Evolutionary conservation across 2,797 vertebrate genomes (phyloP), one percentile per base, ranked within the genome.

Genomic region (Sphenopsis melanotis): DNA sequence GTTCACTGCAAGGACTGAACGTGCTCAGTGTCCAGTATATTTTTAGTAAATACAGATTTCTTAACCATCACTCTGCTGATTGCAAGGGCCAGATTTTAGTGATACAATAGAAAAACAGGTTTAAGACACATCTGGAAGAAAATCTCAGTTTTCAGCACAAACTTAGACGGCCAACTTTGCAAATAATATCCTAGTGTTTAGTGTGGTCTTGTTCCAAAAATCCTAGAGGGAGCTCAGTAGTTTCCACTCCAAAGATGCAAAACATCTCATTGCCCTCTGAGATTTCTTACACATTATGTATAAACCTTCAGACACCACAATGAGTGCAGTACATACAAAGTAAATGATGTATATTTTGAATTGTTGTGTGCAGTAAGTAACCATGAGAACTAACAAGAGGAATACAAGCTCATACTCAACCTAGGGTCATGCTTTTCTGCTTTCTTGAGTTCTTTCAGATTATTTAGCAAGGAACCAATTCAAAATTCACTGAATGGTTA

Each of bases 91-190:
- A 83, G 32, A 55, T 52, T 95, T 83, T 61, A 81, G 47, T 11
- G 17, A 55, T 44, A 52, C 32, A 61, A 23, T 4, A 78, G 65
- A 81, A 81, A 87, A 83, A 29, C 46, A 74, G 46, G 56, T 84
- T 85, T 85, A 79, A 87, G 46, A 66, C 30, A 50, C 41, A 70
- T 81, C 41, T 53, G n/a, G 60, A 93, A 79, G 34, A 80, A 90
- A 74, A 39, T 77, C n/a, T 87, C 55, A 5, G 15, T 77, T 95
- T 95, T 89, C 90, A 95, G 52, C 77, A 72, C 29, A 94, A 93
- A 70, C 83, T 84, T 92, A 77, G 19, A 57, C 0, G 6, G 24
- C 44, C 60, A 90, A 6, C 37, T 74, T 77, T 55, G 60, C 71
- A 89, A 90, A 80, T 90, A 87, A 82, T 85, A 92, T 13, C 70